Base-by-base conservation (phyloP, 1,140 invertebrate genomes). In the Himalopsyche phryganea region DNA sequence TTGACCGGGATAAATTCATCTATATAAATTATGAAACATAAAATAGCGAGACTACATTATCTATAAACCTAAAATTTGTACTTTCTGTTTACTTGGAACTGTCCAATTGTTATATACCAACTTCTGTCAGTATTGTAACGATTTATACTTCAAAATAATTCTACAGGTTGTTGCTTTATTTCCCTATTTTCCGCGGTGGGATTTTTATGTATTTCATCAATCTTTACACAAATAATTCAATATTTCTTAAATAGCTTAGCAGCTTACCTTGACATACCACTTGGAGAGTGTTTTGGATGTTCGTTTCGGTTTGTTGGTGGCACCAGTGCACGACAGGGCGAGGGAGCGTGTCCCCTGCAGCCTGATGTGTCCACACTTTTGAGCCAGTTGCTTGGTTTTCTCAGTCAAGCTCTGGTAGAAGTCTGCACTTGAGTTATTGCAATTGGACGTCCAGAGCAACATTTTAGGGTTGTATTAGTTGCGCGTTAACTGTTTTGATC, bases 221-320 rank as follows among this genome's bases (percentile, higher is more conserved):
- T 18, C 40, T 2, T 17, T 20, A 17, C 11, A 36, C n/a, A 13
- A 5, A 56, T 33, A 3, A 54, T 18, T 36, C 33, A 56, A 4
- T 53, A 11, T 15, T n/a, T 32, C 49, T 20, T 42, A 1, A 28
- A 18, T 33, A 40, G 50, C 46, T 58, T 60, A 65, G 60, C 60
- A 61, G 38, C 71, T 71, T 73, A 77, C 74, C 72, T 77, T 77
- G 15, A 77, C 68, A 57, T 77, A 75, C 74, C 74, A 77, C 69
- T 73, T 75, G 18, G 72, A 63, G 11, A 66, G 58, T 4, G 63
- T 56, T 40, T 64, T 69, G 47, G 69, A 45, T 7, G 53, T 19
- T 42, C 36, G 65, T 38, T 67, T 38, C 2, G 45, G 51, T 32
- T 57, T 63, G 32, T 48, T 17, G 54, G 10, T 13, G 45, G 11